A percentile compares a stretch with the other conserved stretches of the same genome.
These are phyloP conservation scores for Ahaetulla prasina DNA, from an alignment of 2,113 vertebrate species.

Conservation along the genomic window DNA sequence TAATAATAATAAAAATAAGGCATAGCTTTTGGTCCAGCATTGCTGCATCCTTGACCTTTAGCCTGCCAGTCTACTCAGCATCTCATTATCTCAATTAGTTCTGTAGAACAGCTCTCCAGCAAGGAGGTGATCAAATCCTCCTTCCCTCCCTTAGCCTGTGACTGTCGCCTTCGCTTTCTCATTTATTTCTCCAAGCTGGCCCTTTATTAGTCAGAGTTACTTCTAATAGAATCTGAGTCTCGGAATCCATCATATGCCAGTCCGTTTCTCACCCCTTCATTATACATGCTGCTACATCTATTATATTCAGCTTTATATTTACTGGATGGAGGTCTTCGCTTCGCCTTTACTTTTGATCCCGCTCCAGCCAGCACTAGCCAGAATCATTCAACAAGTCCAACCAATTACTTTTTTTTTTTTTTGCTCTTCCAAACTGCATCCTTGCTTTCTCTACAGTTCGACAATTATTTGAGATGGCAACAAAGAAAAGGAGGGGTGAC, in stretches of 20 bases:
- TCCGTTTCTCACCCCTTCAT: conserved; percentile 40
- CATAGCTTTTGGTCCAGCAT: conserved; percentile 38
- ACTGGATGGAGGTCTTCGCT: conserved; percentile 23
- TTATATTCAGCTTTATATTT: conserved; percentile 44
- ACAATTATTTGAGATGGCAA: not conserved
- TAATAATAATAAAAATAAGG: conserved; percentile 27
- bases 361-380: not conserved
- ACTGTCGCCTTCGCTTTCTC: conserved; percentile 36
- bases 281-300: conserved; percentile 1
- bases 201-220: conserved; percentile 36
- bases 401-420: conserved; percentile 25
- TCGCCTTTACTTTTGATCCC: conserved; percentile 21
- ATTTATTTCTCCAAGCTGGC: conserved; percentile 37
- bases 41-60: conserved; percentile 55
- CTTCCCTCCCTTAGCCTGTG: conserved; percentile 10
- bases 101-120: conserved; percentile 6
- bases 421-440: conserved; percentile 10
- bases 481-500: not conserved
- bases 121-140: conserved; percentile 44
- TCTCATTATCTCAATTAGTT: conserved; percentile 59
- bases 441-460: conserved; percentile 37
- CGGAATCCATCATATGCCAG: conserved; percentile 31
- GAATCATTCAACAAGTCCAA: conserved; percentile 16
- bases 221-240: conserved; percentile 31
- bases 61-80: conserved; percentile 45